Conservation (phyloP, 2,113 vertebrate species). For the Carlito syrichta region DNA sequence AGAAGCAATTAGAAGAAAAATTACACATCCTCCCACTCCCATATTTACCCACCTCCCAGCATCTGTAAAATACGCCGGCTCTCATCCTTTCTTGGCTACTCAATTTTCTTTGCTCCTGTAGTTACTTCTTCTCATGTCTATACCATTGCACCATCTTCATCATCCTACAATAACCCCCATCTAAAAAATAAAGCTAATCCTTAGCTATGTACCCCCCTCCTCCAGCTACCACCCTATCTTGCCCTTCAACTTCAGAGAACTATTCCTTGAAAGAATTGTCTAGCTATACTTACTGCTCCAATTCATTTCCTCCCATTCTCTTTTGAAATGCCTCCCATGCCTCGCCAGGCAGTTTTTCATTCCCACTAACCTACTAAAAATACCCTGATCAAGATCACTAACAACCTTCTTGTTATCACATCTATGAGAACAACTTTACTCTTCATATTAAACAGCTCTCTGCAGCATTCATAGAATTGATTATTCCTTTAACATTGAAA, state of each 20-base stretch:
- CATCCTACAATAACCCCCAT: not conserved
- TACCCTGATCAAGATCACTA: not conserved
- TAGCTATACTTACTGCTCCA: not conserved
- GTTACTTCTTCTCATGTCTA: not conserved
- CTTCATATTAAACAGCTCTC: not conserved
- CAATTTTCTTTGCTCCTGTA: not conserved
- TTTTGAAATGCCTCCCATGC: not conserved
- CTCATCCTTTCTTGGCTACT: not conserved
- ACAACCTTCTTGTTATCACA: not conserved
- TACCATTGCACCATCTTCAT: not conserved
- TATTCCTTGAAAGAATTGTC: not conserved
- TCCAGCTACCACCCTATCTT: not conserved
- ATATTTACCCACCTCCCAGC: not conserved
- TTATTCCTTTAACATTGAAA: not conserved
- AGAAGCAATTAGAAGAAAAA: not conserved
- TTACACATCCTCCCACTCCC: not conserved
- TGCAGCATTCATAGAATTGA: not conserved
- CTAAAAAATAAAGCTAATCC: not conserved
- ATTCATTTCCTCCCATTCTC: not conserved
- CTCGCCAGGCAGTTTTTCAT: not conserved
- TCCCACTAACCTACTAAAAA: not conserved
- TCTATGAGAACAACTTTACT: not conserved
- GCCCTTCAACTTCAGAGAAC: not conserved
- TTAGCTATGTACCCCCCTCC: not conserved
- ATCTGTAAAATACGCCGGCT: not conserved